phyloP scores from a whole-genome alignment of 2,797 vertebrate genomes.

The Sus cebifrons region DNA sequence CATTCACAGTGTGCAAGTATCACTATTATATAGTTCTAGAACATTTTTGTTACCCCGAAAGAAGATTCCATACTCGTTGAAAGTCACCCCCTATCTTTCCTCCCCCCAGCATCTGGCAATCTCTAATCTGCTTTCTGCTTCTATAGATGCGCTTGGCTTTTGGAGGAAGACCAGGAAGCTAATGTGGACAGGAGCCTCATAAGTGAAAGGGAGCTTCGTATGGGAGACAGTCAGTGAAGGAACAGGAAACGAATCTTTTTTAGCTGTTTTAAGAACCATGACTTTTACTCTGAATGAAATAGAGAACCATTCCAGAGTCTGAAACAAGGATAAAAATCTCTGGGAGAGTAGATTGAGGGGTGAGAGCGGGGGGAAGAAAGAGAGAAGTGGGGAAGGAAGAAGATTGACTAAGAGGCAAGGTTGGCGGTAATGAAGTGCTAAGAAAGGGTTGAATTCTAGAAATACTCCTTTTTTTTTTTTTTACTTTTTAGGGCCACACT shows the following conservation, averaged over 20 bases:
- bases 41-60: neutral
- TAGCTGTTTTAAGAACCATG: neutral
- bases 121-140: neutral
- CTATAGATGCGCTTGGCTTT: neutral
- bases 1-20: neutral
- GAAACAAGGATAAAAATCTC: neutral
- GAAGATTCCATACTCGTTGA: neutral
- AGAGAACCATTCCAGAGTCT: neutral
- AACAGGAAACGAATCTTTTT: neutral
- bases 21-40: neutral
- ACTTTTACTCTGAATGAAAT: neutral
- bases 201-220: neutral
- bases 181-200: neutral
- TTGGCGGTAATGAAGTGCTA: neutral
- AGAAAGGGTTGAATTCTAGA: neutral
- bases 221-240: neutral
- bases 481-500: no score
- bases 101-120: neutral
- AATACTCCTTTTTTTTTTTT: neutral
- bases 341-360: neutral
- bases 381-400: neutral
- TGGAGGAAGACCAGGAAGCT: neutral
- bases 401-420: neutral
- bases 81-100: rapidly evolving
- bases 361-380: neutral